Evolutionary conservation across 2,888 invertebrate genomes (phyloP), one percentile per base, ranked within the genome.

Genomic region (Catocala nupta): DNA sequence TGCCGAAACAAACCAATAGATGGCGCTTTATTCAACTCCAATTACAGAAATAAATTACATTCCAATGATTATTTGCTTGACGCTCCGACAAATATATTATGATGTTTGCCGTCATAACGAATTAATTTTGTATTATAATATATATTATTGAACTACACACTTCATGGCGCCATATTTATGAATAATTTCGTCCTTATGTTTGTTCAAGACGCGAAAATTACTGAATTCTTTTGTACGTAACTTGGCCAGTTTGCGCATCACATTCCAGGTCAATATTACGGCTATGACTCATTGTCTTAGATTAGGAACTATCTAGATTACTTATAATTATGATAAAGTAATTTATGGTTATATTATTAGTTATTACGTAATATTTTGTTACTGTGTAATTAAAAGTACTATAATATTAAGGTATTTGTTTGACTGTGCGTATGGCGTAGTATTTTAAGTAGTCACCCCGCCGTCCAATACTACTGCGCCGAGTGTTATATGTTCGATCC

Each of bases 181-280:
- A 39, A 39, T 44, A 44, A 39, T 39, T 39, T 9, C 39, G 44
- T 59, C 44, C 42, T 36, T 51, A n/a, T 65, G 65, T 65, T 70
- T 68, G 58, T 56, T 55, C 61, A 25, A 48, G 39, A 49, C 44
- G 53, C 45, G 48, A 70, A 63, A 61, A 59, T 50, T 55, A 52
- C 57, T 8, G 45, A 65, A 75, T 75, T 72, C 59, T 63, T 55
- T 52, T 39, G 52, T 13, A 50, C 39, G 36, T 53, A 75, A 71
- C 58, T 73, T 73, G 65, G 56, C 53, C 53, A 73, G 76, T 77
- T 73, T 77, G 71, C 71, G 47, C 48, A 60, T 66, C 16, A 62
- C 69, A 78, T 78, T 68, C 78, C 59, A 75, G 71, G 64, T 51
- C 71, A 67, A 49, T 44, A 61, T 56, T 64, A 55, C 39, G 13